These are phyloP conservation scores for Cephus pulcher DNA, from an alignment of 2,888 invertebrate genomes.

Conservation along the genomic window DNA sequence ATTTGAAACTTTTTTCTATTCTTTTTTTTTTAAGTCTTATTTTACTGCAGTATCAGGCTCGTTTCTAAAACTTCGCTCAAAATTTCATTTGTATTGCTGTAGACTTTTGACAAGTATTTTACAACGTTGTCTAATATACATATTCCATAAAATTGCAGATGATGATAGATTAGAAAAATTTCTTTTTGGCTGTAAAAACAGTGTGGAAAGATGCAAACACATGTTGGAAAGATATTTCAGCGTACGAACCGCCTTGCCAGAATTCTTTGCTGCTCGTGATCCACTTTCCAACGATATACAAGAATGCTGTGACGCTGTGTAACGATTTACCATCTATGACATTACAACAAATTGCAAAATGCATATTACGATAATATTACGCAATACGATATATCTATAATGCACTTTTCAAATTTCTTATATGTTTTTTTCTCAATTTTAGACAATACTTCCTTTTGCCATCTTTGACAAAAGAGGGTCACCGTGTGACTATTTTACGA, in stretches of 20 bases:
- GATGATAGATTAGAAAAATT: conserved; percentile 59
- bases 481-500: conserved; percentile 58
- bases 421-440: conserved; percentile 6
- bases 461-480: conserved; percentile 58
- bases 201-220: conserved; percentile 58
- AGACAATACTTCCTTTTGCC: conserved; percentile 61
- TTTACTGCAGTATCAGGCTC: neutral
- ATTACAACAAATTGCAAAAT: neutral
- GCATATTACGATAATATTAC: neutral
- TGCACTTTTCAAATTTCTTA: neutral
- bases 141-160: conserved; percentile 41
- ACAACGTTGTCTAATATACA: neutral
- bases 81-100: neutral
- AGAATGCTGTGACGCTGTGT: conserved; percentile 54
- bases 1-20: neutral
- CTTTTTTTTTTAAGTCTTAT: neutral
- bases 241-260: conserved; percentile 57
- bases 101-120: neutral
- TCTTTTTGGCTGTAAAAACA: conserved; percentile 63
- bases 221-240: conserved; percentile 63
- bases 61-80: neutral
- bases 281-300: conserved; percentile 56
- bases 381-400: neutral
- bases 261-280: conserved; percentile 61
- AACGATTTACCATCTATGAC: conserved; percentile 23